Conservation (phyloP, 1,140 invertebrate species). For the Metopolophium dirhodum region DNA sequence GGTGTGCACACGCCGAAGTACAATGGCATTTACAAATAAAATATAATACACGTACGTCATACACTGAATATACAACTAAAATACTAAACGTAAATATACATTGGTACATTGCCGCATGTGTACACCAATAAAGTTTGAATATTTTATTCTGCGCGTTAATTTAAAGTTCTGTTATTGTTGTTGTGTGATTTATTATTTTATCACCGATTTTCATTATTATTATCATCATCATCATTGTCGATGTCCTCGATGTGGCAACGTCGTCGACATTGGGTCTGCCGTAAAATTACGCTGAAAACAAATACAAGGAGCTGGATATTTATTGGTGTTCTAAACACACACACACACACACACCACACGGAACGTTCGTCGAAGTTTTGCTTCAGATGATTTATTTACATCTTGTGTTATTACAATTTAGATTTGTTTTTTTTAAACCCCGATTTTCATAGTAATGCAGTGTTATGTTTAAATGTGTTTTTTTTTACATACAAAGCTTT, state of each 20-base stretch:
- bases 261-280: not conserved
- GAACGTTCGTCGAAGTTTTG: not conserved
- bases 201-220: slow-evolving; percentile 21
- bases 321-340: not conserved
- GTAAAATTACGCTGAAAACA: slow-evolving; percentile 24
- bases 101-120: not conserved
- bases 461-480: not conserved
- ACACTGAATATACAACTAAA: not conserved
- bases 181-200: slow-evolving; percentile 28
- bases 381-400: not conserved
- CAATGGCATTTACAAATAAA: not conserved
- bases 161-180: not conserved
- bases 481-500: not conserved
- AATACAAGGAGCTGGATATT: not conserved
- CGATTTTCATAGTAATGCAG: not conserved
- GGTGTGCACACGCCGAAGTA: not conserved
- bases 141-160: not conserved
- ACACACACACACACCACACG: not conserved
- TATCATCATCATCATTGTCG: not conserved
- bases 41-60: not conserved
- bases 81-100: not conserved
- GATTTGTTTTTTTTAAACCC: not conserved
- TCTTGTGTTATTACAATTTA: not conserved
- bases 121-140: slow-evolving; percentile 12
- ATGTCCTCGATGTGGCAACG: not conserved